Base-by-base conservation (phyloP, 2,113 vertebrate species). In the Camelus dromedarius region DNA sequence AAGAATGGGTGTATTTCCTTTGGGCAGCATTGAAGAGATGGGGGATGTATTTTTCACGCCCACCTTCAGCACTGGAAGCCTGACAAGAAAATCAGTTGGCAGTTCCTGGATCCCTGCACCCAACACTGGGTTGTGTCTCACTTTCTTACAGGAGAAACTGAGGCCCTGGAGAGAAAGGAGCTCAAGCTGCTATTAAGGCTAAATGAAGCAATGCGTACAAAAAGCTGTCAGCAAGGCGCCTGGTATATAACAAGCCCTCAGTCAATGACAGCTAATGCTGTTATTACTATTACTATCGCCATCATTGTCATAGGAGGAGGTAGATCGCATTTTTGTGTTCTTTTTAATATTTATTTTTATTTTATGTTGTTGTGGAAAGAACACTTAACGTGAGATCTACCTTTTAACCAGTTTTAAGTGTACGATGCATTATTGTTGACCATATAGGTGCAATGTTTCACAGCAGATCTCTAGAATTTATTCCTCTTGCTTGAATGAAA, bases 1-100 rank as follows among this genome's bases (percentile, higher is more conserved):
- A 56, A 91, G 96, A 95, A 96, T 64, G 16, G 60, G 85, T 32
- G 8, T 58, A 77, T 89, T 95, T 96, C 50, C 64, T 93, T 94
- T 96, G 42, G 95, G 77, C 60, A 69, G 72, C 14, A 60, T 18
- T 70, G 69, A 95, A 79, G 84, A 87, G 80, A 54, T 38, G 6
- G 10, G 30, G 54, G 67, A 64, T 93, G 22, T 64, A 56, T 30
- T 89, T 96, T 92, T 42, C 91, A 83, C 75, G 30, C 24, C 28
- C 26, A 52, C 58, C n/a, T 85, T 96, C 42, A 46, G 46, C 66
- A 26, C 70, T 72, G 19, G 48, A 84, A 92, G 54, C 30, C 50
- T 85, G 76, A 91, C 58, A 96, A 76, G 6, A 18, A 30, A 96
- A 32, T 81, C 22, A 60, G 70, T 64, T 52, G 72, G 69, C 20